Evolutionary conservation across 2,888 invertebrate species (phyloP), one percentile per base, ranked within the genome.

Genomic region (Tipula lateralis): DNA sequence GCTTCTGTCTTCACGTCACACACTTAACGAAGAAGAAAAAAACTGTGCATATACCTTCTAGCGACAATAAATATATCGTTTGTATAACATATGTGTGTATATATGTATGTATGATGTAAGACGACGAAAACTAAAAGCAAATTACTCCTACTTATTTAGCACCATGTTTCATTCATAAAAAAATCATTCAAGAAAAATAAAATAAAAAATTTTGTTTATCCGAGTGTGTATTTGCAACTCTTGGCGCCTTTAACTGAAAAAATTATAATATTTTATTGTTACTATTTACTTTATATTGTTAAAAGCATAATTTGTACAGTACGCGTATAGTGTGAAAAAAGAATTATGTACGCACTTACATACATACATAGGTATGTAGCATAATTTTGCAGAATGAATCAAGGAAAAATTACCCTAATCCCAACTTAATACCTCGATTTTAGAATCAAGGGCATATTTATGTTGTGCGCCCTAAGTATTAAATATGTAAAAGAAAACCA

Each of bases 141-240:
- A 66, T 66, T 66, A 66, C 66, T 66, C 66, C 66, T 66, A 66
- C 66, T 66, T 66, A 66, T 66, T 66, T 66, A 66, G 66, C 66
- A 66, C 66, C 66, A 66, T 66, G 66, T 66, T 66, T 24, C 66
- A 66, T 66, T 66, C 66, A 66, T 66, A 66, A 66, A 66, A 19
- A 66, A 66, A 66, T 24, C 24, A 66, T 24, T 66, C 24, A 66
- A 24, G 24, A 19, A 66, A 66, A 24, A 50, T 16, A 19, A 6
- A 0, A 66, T 24, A 66, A 66, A 24, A 7, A 24, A 19, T 12
- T 66, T 44, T 50, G 44, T 50, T 66, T 19, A 44, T 44, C n/a
- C 2, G 44, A n/a, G 9, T 39, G 12, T 3, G 12, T 50, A 66
- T 66, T 66, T 66, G 66, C 66, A 66, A 66, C 66, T n/a, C n/a